Conservation (phyloP, 2,113 vertebrate species). For the Nannobrachium achirus region DNA sequence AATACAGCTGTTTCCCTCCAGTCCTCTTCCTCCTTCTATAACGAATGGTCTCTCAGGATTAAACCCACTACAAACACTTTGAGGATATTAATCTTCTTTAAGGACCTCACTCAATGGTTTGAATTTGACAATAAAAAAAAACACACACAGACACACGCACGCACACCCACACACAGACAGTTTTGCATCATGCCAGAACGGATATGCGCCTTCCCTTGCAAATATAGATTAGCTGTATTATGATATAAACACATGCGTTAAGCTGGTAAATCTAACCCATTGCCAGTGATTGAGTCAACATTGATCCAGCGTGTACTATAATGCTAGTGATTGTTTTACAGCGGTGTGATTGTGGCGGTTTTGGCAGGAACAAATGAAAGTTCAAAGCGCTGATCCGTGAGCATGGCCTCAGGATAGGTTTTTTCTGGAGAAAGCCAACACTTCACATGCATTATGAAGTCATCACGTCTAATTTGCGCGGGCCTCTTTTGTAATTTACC, state of each 20-base stretch:
- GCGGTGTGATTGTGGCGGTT: slow-evolving; percentile 53
- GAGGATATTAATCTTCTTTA: slow-evolving; percentile 59
- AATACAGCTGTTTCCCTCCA: slow-evolving; percentile 61
- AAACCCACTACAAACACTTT: slow-evolving; percentile 65
- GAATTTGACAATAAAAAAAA: slow-evolving; percentile 14
- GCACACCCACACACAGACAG: slow-evolving; percentile 1
- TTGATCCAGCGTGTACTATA: slow-evolving; percentile 48
- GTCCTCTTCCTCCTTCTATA: slow-evolving; percentile 45
- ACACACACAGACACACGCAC: no score
- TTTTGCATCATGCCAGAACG: slow-evolving; percentile 15
- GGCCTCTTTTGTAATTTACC: slow-evolving; percentile 70
- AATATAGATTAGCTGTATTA: slow-evolving; percentile 43
- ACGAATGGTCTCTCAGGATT: slow-evolving; percentile 60
- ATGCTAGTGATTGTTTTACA: slow-evolving; percentile 58
- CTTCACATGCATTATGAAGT: slow-evolving; percentile 70
- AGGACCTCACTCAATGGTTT: slow-evolving; percentile 41
- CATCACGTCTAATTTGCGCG: slow-evolving; percentile 71
- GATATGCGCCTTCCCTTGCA: slow-evolving; percentile 18
- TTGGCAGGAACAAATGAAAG: slow-evolving; percentile 64
- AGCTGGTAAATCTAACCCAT: slow-evolving; percentile 22
- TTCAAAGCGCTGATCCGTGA: slow-evolving; percentile 54
- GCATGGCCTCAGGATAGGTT: slow-evolving; percentile 62
- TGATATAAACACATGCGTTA: slow-evolving; percentile 21
- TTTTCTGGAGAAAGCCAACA: slow-evolving; percentile 55
- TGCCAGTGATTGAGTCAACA: slow-evolving; percentile 47